Evolutionary conservation across 2,797 vertebrate genomes (phyloP).

Genomic region (Neosilurus hyrtlii): DNA sequence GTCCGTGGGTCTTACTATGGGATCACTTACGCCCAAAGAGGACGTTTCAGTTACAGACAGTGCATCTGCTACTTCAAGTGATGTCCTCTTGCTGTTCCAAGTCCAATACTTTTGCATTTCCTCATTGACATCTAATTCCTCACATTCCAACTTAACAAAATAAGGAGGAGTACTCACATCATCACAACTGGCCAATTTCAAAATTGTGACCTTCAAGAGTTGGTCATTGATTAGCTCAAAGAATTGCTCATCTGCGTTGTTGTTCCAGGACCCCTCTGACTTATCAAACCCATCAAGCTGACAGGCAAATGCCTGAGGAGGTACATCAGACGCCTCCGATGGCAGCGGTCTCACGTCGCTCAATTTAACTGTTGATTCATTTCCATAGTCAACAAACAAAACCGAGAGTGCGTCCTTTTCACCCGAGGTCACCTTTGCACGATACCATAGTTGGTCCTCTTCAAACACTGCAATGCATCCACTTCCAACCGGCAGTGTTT

Average conservation of each 20-base stretch:
- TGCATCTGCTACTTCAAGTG: constrained; percentile 6
- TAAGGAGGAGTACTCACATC: constrained; percentile 59
- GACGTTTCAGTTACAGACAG: background rate
- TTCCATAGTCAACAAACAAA: constrained; percentile 88
- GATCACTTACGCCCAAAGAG: background rate
- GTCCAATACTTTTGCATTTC: constrained; percentile 75
- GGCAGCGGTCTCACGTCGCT: constrained; percentile 74
- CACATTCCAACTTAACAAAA: constrained; percentile 74
- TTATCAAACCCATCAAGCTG: constrained; percentile 79
- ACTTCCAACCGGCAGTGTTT: constrained; percentile 67
- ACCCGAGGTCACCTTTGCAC: constrained; percentile 74
- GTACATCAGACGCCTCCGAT: constrained; percentile 65
- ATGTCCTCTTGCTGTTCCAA: constrained; percentile 11
- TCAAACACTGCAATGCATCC: constrained; percentile 77
- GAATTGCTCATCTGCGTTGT: constrained; percentile 72
- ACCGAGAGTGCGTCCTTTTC: constrained; percentile 65
- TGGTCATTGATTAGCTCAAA: constrained; percentile 70
- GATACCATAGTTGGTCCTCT: constrained; percentile 81
- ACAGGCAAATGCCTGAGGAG: constrained; percentile 84
- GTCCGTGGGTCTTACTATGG: background rate
- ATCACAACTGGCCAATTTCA: constrained; percentile 59
- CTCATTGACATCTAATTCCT: constrained; percentile 75
- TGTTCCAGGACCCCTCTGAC: constrained; percentile 75
- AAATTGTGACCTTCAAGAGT: constrained; percentile 74
- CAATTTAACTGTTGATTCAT: constrained; percentile 67